Conservation (phyloP, 1,140 invertebrate species). For the Homalodisca vitripennis region DNA sequence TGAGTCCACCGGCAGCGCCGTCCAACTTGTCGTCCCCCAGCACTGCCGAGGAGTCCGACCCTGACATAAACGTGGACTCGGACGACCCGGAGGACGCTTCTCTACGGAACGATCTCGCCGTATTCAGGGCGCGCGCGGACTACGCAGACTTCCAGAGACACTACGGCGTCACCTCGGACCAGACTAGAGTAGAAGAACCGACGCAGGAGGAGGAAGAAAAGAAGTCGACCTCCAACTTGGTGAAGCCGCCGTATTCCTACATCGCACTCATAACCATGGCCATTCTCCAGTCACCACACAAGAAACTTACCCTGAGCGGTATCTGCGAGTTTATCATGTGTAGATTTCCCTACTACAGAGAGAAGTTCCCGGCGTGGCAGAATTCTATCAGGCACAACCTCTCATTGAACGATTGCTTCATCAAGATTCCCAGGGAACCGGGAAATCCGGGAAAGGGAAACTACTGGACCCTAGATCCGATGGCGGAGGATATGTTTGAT, state of each 20-base stretch:
- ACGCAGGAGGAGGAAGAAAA: slow-evolving; percentile 31
- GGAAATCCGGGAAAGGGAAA: slow-evolving; percentile 99
- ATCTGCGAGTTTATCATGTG: slow-evolving; percentile 99
- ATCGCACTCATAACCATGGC: slow-evolving; percentile 98
- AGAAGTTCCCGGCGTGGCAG: slow-evolving; percentile 95
- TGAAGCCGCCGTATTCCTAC: slow-evolving; percentile 97
- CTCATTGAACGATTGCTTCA: slow-evolving; percentile 97
- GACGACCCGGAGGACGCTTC: slow-evolving; percentile 38
- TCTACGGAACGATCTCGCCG: neutral
- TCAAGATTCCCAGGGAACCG: slow-evolving; percentile 96
- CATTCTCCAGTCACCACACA: slow-evolving; percentile 95
- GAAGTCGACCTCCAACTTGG: slow-evolving; percentile 37
- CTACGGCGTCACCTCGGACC: slow-evolving; percentile 8
- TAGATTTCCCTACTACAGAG: slow-evolving; percentile 94
- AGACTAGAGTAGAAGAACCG: slow-evolving; percentile 4
- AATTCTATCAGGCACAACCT: slow-evolving; percentile 98
- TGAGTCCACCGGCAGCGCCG: slow-evolving; percentile 20
- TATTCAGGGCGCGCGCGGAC: slow-evolving; percentile 2
- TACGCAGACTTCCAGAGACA: slow-evolving; percentile 32
- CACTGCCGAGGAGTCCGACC: slow-evolving; percentile 37
- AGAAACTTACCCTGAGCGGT: slow-evolving; percentile 93
- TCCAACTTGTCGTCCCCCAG: slow-evolving; percentile 32
- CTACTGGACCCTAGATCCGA: slow-evolving; percentile 97
- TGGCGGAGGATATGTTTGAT: slow-evolving; percentile 99
- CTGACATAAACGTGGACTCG: slow-evolving; percentile 45